These are phyloP conservation scores for Biston betularia DNA, from an alignment of 2,888 invertebrate species.

Conservation along the genomic window DNA sequence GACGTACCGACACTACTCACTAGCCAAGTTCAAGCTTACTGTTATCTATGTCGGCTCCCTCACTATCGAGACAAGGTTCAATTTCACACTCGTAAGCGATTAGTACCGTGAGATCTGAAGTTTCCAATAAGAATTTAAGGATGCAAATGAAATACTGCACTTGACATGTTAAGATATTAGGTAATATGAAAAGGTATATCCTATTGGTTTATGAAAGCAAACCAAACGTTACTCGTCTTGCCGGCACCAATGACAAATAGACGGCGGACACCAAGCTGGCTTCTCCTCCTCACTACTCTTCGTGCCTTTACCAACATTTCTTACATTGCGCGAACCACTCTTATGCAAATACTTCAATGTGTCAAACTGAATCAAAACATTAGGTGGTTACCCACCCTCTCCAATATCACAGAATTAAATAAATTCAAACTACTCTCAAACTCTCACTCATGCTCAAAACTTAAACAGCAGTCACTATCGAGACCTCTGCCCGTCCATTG, in stretches of 20 bases:
- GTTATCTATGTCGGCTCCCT: conserved; percentile 55
- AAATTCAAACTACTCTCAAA: conserved; percentile 65
- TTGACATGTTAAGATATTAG: conserved; percentile 84
- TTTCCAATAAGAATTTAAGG: conserved; percentile 76
- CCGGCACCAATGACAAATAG: conserved; percentile 73
- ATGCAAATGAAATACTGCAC: conserved; percentile 82
- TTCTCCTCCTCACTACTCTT: conserved; percentile 75
- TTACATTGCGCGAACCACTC: conserved; percentile 54
- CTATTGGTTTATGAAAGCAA: conserved; percentile 80
- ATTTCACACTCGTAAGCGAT: conserved; percentile 78
- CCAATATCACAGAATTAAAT: conserved; percentile 82
- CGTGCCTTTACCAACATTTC: conserved; percentile 76
- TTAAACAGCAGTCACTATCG: conserved; percentile 4
- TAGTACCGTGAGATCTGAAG: conserved; percentile 84
- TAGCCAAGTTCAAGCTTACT: conserved; percentile 22
- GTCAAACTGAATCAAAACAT: conserved; percentile 64
- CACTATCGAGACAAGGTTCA: conserved; percentile 60
- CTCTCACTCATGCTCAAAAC: conserved; percentile 49
- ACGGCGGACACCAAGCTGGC: conserved; percentile 82
- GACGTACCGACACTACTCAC: conserved; percentile 44
- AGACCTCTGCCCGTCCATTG: background rate
- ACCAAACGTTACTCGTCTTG: conserved; percentile 70
- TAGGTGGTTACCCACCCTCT: conserved; percentile 73
- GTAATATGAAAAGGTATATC: conserved; percentile 85
- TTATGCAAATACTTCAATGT: conserved; percentile 50